A percentile compares a stretch with the other conserved stretches of the same genome.
Evolutionary conservation across 2,797 vertebrate species (phyloP).

Genomic region (Mycteria americana): DNA sequence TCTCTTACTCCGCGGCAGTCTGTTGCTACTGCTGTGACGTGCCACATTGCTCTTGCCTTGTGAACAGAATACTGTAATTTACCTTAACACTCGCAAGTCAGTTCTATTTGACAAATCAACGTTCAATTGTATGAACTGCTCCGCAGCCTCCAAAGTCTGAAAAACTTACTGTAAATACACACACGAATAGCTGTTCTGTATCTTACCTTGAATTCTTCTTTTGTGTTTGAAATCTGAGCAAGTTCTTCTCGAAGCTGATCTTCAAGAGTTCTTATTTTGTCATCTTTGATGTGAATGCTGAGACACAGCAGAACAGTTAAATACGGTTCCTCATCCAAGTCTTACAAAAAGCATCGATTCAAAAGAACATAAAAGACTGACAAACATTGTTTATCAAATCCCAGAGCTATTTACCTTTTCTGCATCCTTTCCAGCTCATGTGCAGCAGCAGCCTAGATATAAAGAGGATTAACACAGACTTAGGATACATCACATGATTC

Average conservation of each 20-base stretch:
- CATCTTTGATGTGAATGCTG: conserved; percentile 76
- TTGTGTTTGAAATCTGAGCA: conserved; percentile 65
- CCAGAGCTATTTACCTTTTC: conserved; percentile 82
- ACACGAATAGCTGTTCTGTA: background rate
- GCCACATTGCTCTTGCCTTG: background rate
- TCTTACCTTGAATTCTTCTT: conserved; percentile 77
- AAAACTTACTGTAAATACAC: background rate
- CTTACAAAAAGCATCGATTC: background rate
- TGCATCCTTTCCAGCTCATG: conserved; percentile 88
- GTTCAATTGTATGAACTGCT: background rate
- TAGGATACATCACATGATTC: conserved; percentile 57
- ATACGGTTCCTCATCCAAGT: background rate
- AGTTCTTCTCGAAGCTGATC: conserved; percentile 74
- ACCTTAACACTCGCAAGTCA: background rate
- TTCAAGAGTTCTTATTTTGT: conserved; percentile 77
- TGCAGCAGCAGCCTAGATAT: conserved; percentile 72
- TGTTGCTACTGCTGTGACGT: background rate
- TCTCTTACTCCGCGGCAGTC: background rate
- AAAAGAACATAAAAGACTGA: background rate
- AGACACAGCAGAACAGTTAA: background rate
- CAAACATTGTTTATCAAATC: conserved; percentile 16
- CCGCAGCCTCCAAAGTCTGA: background rate
- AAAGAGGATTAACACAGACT: conserved; percentile 67
- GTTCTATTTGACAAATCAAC: background rate
- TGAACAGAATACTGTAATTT: background rate